Evolutionary conservation across 2,888 invertebrate genomes (phyloP).

Genomic region (Drosophila prolongata): DNA sequence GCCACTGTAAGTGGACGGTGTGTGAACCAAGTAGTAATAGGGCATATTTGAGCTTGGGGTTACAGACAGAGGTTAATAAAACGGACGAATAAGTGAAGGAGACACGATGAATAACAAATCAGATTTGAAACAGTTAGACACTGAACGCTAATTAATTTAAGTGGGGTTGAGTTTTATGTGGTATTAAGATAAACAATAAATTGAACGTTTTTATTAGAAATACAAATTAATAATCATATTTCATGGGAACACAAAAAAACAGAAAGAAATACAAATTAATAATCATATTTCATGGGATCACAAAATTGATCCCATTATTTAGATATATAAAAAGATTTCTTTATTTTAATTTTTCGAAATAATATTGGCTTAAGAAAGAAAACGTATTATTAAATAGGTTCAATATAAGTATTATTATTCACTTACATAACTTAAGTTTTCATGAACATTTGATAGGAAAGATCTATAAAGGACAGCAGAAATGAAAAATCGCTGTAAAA

Average conservation of each 20-base stretch:
- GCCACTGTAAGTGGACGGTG: slow-evolving; percentile 11
- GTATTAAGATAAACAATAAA: not conserved
- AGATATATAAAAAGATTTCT: too few relatives aligned
- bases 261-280: too few relatives aligned
- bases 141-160: not conserved
- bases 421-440: too few relatives aligned
- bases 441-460: not conserved
- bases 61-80: slow-evolving; percentile 3
- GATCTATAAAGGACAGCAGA: not conserved
- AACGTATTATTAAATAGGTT: too few relatives aligned
- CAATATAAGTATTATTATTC: too few relatives aligned
- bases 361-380: too few relatives aligned
- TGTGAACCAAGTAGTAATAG: slow-evolving; percentile 8
- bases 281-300: too few relatives aligned
- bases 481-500: not conserved
- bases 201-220: too few relatives aligned
- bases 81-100: not conserved
- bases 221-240: too few relatives aligned
- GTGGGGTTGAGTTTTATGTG: not conserved
- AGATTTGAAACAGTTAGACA: slow-evolving; percentile 1
- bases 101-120: slow-evolving; percentile 8
- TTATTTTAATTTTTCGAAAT: too few relatives aligned
- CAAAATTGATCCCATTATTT: too few relatives aligned
- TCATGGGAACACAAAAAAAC: too few relatives aligned
- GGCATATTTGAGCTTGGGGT: not conserved